Evolutionary conservation across 2,113 vertebrate genomes (phyloP), one percentile per base, ranked within the genome.

Genomic region (Bufo gargarizans): DNA sequence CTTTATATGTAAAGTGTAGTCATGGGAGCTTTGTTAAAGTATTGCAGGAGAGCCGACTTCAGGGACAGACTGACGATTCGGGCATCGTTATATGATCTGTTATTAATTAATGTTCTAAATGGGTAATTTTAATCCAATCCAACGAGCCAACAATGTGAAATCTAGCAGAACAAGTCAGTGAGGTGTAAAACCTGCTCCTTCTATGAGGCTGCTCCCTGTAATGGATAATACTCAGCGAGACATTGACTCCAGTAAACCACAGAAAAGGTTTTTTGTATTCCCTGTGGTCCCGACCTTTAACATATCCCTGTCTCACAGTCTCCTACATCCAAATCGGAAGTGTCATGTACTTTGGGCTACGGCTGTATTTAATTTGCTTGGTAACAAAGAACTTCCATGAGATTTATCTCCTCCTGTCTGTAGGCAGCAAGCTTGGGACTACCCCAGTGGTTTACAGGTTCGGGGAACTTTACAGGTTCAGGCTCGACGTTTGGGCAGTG

Each of bases 281-380:
- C 90, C 89, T 91, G 89, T 91, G 90, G 89, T 90, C 85, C 88
- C 86, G 82, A 91, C 71, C 79, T 4, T 91, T 92, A 92, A 92
- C 91, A 92, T 93, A 92, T 91, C 92, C 50, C 90, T 89, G 90
- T 92, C 91, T 92, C 89, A 85, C 92, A 92, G 90, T 89, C 74
- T 89, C 90, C 90, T 91, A 79, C 90, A 91, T 86, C 91, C 92
- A 93, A 92, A 93, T 93, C 91, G 94, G 92, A 94, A 89, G 92
- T 93, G 92, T 90, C 92, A 94, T 90, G 87, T 92, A 86, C 89
- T 90, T 87, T 10, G 14, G 91, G 90, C 89, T 86, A 78, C 77
- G 86, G 85, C 79, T 93, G 87, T 88, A 90, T 92, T 91, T 92
- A 91, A 93, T 92, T 92, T 90, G 92, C 90, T 92, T 90, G 88